These are phyloP conservation scores for Hirtodrosophila duncani DNA, from an alignment of 2,888 invertebrate species.

Conservation along the genomic window DNA sequence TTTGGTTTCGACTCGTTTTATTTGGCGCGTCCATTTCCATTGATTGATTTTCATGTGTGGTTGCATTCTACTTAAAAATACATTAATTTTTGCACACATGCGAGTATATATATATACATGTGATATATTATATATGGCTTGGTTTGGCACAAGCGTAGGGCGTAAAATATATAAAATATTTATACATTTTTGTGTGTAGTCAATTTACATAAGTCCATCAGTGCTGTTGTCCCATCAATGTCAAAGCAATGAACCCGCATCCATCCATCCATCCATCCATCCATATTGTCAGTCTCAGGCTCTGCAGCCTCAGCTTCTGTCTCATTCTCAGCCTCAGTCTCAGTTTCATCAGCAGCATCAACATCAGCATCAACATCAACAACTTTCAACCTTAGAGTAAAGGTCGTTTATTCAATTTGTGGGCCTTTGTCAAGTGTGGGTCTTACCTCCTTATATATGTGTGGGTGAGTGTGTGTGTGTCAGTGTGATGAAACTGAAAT, in stretches of 20 bases:
- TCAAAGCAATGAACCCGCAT: conserved; percentile 71
- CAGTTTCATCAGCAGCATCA: too few species aligned
- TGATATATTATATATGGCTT: not conserved
- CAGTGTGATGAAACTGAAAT: too few species aligned
- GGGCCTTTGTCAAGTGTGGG: conserved; percentile 33
- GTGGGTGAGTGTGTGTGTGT: too few species aligned
- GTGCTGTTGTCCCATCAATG: conserved; percentile 57
- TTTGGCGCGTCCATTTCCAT: conserved; percentile 33
- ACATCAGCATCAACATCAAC: too few species aligned
- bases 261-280: too few species aligned
- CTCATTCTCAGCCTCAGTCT: too few species aligned
- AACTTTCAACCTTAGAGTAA: too few species aligned
- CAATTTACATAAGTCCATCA: conserved; percentile 67
- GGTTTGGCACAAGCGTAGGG: not conserved
- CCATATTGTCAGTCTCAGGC: conserved; percentile 40
- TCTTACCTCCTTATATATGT: conserved; percentile 3
- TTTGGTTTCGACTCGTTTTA: not conserved
- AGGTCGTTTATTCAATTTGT: conserved; percentile 47
- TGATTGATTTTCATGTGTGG: conserved; percentile 34
- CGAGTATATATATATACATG: conserved; percentile 9
- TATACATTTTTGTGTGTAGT: conserved; percentile 65
- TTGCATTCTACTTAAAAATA: conserved; percentile 62
- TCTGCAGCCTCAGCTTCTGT: too few species aligned
- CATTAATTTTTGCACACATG: conserved; percentile 30
- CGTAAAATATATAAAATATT: conserved; percentile 54